Evolutionary conservation across 2,888 invertebrate species (phyloP).

Genomic region (Deroplatys truncata): DNA sequence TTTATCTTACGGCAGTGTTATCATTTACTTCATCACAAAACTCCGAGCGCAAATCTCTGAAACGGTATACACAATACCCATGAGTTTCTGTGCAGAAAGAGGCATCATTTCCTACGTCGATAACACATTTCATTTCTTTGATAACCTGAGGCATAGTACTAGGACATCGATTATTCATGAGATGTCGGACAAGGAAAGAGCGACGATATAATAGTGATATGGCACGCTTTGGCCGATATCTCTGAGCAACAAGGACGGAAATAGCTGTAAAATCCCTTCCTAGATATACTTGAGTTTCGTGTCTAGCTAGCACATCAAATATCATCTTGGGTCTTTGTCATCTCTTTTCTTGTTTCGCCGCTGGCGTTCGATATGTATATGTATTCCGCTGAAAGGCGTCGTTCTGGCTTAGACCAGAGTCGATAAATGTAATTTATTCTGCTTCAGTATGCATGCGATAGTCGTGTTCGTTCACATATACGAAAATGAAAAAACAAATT

Average conservation of each 20-base stretch:
- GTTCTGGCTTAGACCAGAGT: not conserved
- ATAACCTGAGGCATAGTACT: not conserved
- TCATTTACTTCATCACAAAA: too few species aligned
- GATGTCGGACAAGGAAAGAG: not conserved
- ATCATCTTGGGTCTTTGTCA: not conserved
- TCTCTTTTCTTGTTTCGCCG: not conserved
- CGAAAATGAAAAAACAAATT: too few species aligned
- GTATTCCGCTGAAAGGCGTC: not conserved
- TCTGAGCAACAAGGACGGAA: not conserved
- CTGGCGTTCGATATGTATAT: not conserved
- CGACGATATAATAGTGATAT: not conserved
- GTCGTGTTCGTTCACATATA: too few species aligned
- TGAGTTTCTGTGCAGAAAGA: not conserved
- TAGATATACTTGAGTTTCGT: not conserved
- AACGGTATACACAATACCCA: too few species aligned
- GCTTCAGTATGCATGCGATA: too few species aligned
- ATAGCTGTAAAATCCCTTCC: not conserved
- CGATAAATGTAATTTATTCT: not conserved
- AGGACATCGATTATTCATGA: not conserved
- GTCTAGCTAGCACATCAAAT: not conserved
- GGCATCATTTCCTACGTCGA: not conserved
- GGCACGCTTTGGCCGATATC: not conserved
- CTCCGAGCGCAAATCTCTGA: too few species aligned
- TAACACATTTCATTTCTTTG: not conserved
- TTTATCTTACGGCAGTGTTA: too few species aligned